phyloP scores from a whole-genome alignment of 2,113 vertebrate species.

The Entelurus aequoreus region DNA sequence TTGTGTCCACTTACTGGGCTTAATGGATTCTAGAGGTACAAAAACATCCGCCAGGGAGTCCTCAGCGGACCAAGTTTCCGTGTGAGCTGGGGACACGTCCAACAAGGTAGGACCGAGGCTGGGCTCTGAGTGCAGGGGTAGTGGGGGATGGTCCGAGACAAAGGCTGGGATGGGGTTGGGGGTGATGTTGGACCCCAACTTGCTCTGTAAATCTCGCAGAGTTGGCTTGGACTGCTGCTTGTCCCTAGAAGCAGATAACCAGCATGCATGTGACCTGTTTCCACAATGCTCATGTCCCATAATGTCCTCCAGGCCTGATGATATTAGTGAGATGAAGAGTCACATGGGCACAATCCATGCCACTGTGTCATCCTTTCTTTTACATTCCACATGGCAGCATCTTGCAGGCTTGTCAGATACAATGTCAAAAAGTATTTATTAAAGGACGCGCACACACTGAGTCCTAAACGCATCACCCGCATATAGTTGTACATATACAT shows the following conservation, averaged over 20 bases:
- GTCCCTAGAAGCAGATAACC: slow-evolving; percentile 73
- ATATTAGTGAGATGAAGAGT: not conserved
- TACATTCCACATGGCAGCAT: no score
- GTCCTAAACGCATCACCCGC: no score
- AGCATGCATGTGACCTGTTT: not conserved
- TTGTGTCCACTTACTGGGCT: slow-evolving; percentile 81
- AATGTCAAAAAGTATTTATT: no score
- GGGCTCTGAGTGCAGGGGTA: slow-evolving; percentile 46
- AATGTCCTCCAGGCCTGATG: no score
- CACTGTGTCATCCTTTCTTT: not conserved
- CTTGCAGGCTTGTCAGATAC: no score
- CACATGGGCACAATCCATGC: not conserved
- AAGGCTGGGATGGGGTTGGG: slow-evolving; percentile 43
- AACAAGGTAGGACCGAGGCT: slow-evolving; percentile 42
- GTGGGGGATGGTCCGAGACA: slow-evolving; percentile 51
- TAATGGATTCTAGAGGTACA: slow-evolving; percentile 95
- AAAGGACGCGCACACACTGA: no score
- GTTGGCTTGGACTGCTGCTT: slow-evolving; percentile 84
- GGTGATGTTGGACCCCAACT: slow-evolving; percentile 52
- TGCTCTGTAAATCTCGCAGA: slow-evolving; percentile 89
- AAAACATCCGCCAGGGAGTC: slow-evolving; percentile 80
- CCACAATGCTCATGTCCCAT: not conserved
- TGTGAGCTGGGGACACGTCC: slow-evolving; percentile 41
- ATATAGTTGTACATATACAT: no score
- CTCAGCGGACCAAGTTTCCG: slow-evolving; percentile 59